These are phyloP conservation scores for Ara ararauna DNA, from an alignment of 2,797 vertebrate species.

Conservation along the genomic window DNA sequence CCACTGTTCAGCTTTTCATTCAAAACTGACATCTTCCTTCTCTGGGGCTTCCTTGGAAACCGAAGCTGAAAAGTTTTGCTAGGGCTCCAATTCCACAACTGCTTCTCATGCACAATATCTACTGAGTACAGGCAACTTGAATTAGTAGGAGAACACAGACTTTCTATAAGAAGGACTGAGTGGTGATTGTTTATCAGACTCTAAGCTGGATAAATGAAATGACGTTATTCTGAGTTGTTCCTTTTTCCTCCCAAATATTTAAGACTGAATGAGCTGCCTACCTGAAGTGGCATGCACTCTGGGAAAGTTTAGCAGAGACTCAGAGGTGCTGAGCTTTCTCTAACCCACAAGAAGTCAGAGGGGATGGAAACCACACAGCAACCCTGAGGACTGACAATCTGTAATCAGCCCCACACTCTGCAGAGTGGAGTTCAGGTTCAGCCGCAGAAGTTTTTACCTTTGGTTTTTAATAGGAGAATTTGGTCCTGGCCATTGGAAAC, in stretches of 20 bases:
- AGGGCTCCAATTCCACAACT: neutral
- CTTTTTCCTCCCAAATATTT: neutral
- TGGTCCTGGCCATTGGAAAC: neutral
- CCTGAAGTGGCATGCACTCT: neutral
- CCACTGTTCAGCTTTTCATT: neutral
- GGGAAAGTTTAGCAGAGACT: neutral
- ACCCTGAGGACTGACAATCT: neutral
- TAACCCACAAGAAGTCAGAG: neutral
- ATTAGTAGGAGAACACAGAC: neutral
- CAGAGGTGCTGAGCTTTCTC: neutral
- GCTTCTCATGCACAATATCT: neutral
- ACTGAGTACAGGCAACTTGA: neutral
- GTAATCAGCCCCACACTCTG: neutral
- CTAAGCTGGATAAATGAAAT: neutral
- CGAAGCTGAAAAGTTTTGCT: neutral
- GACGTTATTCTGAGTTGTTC: neutral
- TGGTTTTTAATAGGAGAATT: neutral
- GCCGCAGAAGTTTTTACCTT: neutral
- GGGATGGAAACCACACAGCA: neutral
- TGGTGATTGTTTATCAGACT: neutral
- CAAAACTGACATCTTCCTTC: neutral
- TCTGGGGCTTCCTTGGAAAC: slow-evolving; percentile 3
- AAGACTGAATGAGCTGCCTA: neutral
- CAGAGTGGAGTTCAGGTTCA: neutral
- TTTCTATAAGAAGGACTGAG: neutral